phyloP scores from a whole-genome alignment of 2,113 vertebrate species.

The Neolamprologus cancellatus region DNA sequence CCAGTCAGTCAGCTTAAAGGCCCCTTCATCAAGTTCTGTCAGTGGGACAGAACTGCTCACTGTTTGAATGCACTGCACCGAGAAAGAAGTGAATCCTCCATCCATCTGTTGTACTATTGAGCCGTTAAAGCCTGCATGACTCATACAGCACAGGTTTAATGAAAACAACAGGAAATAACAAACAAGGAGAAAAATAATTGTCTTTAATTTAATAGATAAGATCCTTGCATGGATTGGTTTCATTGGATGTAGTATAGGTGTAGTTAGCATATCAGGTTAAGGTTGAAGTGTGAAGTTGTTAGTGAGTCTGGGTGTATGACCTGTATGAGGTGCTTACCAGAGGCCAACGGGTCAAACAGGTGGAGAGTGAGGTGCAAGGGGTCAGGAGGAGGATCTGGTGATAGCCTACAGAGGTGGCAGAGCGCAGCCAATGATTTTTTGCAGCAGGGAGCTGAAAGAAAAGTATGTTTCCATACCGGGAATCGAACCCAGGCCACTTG shows the following conservation, averaged over 20 bases:
- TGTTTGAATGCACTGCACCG: slow-evolving; percentile 4
- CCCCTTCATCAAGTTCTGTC: slow-evolving; percentile 54
- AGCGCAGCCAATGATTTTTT: background rate
- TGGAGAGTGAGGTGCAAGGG: background rate
- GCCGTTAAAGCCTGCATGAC: background rate
- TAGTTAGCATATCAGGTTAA: background rate
- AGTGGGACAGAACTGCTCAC: slow-evolving; percentile 18
- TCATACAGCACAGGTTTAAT: background rate
- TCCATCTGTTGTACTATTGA: background rate
- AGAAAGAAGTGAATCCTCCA: background rate
- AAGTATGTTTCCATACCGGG: fast-evolving
- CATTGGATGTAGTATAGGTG: background rate
- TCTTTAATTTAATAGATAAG: background rate
- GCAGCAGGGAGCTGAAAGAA: background rate
- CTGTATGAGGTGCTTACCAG: background rate
- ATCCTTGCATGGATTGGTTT: background rate
- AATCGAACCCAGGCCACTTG: too few relatives aligned
- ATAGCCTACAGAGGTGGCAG: background rate
- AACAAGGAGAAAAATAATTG: background rate
- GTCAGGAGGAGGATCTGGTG: background rate
- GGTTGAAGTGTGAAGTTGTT: background rate
- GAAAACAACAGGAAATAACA: background rate
- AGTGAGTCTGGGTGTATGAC: background rate
- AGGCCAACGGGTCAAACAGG: background rate
- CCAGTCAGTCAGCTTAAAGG: slow-evolving; percentile 27